Conservation (phyloP, 92 coral and sea anemone genomes). For the Nematostella vectensis region DNA sequence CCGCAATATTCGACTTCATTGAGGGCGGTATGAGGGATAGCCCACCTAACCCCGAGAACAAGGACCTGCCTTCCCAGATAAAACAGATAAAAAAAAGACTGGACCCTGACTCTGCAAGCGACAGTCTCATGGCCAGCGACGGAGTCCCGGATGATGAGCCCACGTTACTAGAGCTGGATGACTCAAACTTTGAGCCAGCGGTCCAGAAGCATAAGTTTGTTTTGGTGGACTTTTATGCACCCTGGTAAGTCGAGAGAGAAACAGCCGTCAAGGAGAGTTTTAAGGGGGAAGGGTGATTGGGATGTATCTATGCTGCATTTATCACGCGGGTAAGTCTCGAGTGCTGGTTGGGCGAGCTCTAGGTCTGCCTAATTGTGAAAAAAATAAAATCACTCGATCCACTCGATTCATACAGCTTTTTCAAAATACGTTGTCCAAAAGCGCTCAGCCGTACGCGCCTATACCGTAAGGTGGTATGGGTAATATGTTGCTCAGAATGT, state of each 20-base stretch:
- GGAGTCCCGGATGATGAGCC: not conserved
- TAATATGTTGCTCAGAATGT: too few relatives aligned
- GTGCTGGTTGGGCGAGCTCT: too few relatives aligned
- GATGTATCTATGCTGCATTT: too few relatives aligned
- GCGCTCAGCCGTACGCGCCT: too few relatives aligned
- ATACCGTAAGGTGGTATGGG: too few relatives aligned
- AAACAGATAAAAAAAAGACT: not conserved
- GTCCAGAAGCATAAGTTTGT: slow-evolving; percentile 5
- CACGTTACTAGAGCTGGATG: slow-evolving; percentile 11
- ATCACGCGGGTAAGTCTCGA: too few relatives aligned
- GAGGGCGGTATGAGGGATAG: slow-evolving; percentile 6
- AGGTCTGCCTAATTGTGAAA: too few relatives aligned
- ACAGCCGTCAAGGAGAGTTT: too few relatives aligned
- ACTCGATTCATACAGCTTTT: too few relatives aligned
- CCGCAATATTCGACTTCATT: slow-evolving; percentile 22
- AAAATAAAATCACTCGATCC: too few relatives aligned
- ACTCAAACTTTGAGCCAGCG: slow-evolving; percentile 4
- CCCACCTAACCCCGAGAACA: not conserved
- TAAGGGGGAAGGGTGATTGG: too few relatives aligned
- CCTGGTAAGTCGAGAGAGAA: slow-evolving; percentile 15
- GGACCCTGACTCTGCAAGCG: not conserved
- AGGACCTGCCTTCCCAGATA: not conserved
- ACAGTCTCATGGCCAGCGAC: not conserved
- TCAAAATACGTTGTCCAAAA: too few relatives aligned
- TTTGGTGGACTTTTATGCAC: slow-evolving; percentile 22